A percentile compares a stretch with the other conserved stretches of the same genome.
Evolutionary conservation across 2,797 vertebrate genomes (phyloP).

Genomic region (Sebastiscus albofasciatus): DNA sequence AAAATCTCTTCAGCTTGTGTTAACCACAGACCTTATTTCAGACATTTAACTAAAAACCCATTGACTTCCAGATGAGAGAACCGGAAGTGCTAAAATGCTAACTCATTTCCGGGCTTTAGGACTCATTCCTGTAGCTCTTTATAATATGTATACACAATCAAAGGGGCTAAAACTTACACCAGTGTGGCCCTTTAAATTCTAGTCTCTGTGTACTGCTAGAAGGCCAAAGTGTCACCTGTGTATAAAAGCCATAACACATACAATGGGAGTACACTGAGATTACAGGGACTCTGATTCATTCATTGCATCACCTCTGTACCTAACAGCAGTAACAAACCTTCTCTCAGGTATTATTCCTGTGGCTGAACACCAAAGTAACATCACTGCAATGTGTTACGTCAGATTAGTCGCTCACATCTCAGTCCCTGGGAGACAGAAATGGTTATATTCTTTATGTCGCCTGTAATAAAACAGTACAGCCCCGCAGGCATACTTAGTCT

Average conservation of each 20-base stretch:
- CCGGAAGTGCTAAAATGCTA: too few relatives aligned
- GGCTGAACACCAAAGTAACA: not conserved
- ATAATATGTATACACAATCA: not conserved
- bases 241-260: not conserved
- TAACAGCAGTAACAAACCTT: not conserved
- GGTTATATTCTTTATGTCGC: not conserved
- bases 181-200: not conserved
- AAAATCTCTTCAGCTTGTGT: too few relatives aligned
- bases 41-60: too few relatives aligned
- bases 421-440: not conserved
- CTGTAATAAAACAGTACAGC: not conserved
- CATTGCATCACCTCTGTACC: not conserved
- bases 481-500: conserved; percentile 38
- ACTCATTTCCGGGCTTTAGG: too few relatives aligned
- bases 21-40: too few relatives aligned
- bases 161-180: not conserved
- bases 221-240: not conserved
- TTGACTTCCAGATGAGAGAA: too few relatives aligned
- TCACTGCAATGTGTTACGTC: not conserved
- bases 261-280: not conserved
- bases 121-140: too few relatives aligned
- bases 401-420: conserved; percentile 13
- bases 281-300: not conserved
- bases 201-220: not conserved
- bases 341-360: conserved; percentile 4